Percentiles rank a stretch among this genome's conserved stretches.
Conservation (phyloP, 1,140 invertebrate species). For the Leptinotarsa undecemlineata region DNA sequence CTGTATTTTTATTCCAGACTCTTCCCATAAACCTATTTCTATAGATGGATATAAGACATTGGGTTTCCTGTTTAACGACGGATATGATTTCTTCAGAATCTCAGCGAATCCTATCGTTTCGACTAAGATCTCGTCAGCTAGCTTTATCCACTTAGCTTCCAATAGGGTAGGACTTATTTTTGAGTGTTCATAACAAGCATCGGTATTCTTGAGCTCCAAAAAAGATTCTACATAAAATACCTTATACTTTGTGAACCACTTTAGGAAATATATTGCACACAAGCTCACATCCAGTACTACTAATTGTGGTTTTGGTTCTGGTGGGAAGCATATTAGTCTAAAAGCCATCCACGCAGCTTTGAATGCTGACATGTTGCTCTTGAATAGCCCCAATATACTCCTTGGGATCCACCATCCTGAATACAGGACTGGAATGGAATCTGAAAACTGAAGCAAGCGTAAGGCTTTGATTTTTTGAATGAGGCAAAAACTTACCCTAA, state of each 20-base stretch:
- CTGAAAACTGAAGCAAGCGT: slow-evolving; percentile 25
- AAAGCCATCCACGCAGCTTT: slow-evolving; percentile 44
- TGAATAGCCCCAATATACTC: slow-evolving; percentile 36
- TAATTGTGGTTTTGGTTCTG: slow-evolving; percentile 38
- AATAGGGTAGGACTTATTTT: slow-evolving; percentile 40
- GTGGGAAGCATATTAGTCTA: slow-evolving; percentile 40
- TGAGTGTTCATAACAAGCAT: slow-evolving; percentile 37
- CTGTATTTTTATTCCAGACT: slow-evolving; percentile 41
- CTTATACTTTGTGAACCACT: slow-evolving; percentile 38
- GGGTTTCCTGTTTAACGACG: slow-evolving; percentile 35
- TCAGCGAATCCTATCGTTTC: slow-evolving; percentile 42
- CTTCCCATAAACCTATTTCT: slow-evolving; percentile 47
- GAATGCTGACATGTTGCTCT: slow-evolving; percentile 28
- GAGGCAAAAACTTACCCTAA: slow-evolving; percentile 35
- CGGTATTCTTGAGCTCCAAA: slow-evolving; percentile 32
- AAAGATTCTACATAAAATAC: slow-evolving; percentile 45
- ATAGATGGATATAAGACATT: slow-evolving; percentile 43
- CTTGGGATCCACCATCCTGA: slow-evolving; percentile 46
- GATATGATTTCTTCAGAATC: slow-evolving; percentile 45
- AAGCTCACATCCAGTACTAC: slow-evolving; percentile 44
- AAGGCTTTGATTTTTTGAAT: neutral
- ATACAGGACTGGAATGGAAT: slow-evolving; percentile 33
- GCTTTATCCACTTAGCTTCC: slow-evolving; percentile 42
- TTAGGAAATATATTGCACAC: slow-evolving; percentile 42
- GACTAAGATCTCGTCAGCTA: slow-evolving; percentile 46